Conservation (phyloP, 2,888 invertebrate genomes). For the Stictocephala bisonia region DNA sequence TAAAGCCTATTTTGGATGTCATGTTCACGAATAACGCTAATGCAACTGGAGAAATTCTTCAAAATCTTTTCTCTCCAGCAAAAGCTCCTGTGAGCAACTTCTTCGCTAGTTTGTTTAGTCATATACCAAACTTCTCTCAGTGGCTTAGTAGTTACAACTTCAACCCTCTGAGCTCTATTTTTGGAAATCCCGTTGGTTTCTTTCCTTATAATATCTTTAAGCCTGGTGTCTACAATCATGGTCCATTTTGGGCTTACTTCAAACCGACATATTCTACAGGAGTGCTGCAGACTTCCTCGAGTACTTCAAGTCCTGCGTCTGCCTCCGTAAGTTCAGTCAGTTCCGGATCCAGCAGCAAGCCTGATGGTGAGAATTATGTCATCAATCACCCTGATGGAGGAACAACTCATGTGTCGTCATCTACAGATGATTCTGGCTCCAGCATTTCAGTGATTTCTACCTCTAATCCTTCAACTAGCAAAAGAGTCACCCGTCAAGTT, state of each 20-base stretch:
- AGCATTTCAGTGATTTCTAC: not conserved
- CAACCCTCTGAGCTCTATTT: constrained; percentile 10
- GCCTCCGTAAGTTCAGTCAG: not conserved
- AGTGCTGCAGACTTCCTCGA: not conserved
- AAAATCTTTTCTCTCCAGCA: no score
- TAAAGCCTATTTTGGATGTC: constrained; percentile 11
- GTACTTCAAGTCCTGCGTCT: not conserved
- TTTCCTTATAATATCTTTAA: no score
- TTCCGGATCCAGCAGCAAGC: not conserved
- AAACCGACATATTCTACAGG: not conserved
- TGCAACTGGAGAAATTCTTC: not conserved
- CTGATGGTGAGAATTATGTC: not conserved
- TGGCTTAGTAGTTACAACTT: constrained; percentile 15
- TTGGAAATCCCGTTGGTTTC: no score
- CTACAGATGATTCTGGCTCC: not conserved
- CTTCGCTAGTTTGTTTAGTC: not conserved
- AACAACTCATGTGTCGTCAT: not conserved
- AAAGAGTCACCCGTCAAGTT: not conserved
- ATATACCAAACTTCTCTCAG: constrained; percentile 4
- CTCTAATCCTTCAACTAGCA: no score
- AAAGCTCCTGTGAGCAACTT: no score
- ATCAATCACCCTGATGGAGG: not conserved
- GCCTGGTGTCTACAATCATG: no score
- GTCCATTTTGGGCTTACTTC: no score
- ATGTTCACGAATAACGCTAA: constrained; percentile 4